Conservation (phyloP, 2,888 invertebrate species). For the Euphydryas editha region DNA sequence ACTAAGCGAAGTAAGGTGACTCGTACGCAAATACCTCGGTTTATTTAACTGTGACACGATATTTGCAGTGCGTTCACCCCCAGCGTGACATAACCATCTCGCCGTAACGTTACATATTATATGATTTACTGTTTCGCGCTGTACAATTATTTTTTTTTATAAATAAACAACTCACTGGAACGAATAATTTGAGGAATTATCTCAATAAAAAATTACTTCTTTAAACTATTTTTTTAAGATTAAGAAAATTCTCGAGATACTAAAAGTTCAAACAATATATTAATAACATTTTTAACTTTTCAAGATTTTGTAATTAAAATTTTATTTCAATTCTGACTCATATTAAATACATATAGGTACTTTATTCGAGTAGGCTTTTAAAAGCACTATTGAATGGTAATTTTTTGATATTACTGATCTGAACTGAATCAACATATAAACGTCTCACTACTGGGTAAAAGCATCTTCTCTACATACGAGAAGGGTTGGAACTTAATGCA, state of each 20-base stretch:
- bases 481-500: too few species aligned
- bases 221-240: neutral
- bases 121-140: slow-evolving; percentile 25
- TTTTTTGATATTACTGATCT: too few species aligned
- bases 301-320: neutral
- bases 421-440: too few species aligned
- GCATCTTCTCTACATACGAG: too few species aligned
- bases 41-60: slow-evolving; percentile 61
- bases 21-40: slow-evolving; percentile 52
- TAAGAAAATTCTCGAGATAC: neutral
- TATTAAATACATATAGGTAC: too few species aligned
- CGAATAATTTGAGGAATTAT: neutral
- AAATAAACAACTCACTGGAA: slow-evolving; percentile 9
- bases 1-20: slow-evolving; percentile 14
- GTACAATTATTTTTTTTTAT: neutral
- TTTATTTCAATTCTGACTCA: too few species aligned
- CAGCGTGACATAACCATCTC: slow-evolving; percentile 66
- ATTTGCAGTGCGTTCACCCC: slow-evolving; percentile 74
- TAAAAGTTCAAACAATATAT: neutral
- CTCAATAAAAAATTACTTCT: neutral
- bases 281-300: neutral
- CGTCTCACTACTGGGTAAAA: too few species aligned
- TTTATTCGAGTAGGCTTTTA: too few species aligned
- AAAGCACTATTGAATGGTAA: too few species aligned
- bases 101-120: slow-evolving; percentile 57